Evolutionary conservation across 35 echinoderm and acorn worm genomes (phyloP).

Genomic region (Stichopus chloronotus): DNA sequence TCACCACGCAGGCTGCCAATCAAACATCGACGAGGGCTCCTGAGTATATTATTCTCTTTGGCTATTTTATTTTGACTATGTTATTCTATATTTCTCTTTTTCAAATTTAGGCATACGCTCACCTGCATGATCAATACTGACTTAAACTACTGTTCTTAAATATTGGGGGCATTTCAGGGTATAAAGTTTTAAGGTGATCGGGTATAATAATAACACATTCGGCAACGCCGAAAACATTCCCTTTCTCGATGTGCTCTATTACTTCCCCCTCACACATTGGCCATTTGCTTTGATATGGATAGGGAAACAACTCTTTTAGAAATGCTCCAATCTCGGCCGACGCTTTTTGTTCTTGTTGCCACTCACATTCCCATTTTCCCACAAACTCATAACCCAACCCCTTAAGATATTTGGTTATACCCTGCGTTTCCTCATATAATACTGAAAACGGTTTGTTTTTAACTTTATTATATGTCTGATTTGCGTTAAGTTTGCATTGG

Average conservation of each 20-base stretch:
- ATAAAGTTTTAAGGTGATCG: conserved; percentile 22
- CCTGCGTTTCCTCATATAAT: neutral
- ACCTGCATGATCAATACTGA: conserved; percentile 1
- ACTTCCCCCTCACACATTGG: neutral
- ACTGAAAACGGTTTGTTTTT: conserved; percentile 12
- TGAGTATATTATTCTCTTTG: neutral
- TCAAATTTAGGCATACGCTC: conserved; percentile 32
- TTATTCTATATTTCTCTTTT: no score
- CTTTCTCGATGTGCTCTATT: neutral
- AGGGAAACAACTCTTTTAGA: conserved; percentile 19
- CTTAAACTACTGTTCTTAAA: conserved; percentile 26
- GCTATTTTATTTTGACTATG: neutral
- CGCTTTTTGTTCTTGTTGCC: conserved; percentile 13
- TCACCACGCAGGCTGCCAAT: conserved; percentile 54
- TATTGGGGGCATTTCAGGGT: conserved; percentile 25
- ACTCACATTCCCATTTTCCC: conserved; percentile 45
- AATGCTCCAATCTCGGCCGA: neutral
- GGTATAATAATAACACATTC: conserved; percentile 37
- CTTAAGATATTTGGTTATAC: neutral
- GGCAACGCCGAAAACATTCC: neutral
- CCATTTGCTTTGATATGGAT: conserved; percentile 9
- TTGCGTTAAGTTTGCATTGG: neutral
- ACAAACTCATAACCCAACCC: neutral
- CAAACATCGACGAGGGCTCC: conserved; percentile 13
- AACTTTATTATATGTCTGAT: conserved; percentile 23